These are phyloP conservation scores for Mycalesis mineus DNA, from an alignment of 2,888 invertebrate species.

Conservation along the genomic window DNA sequence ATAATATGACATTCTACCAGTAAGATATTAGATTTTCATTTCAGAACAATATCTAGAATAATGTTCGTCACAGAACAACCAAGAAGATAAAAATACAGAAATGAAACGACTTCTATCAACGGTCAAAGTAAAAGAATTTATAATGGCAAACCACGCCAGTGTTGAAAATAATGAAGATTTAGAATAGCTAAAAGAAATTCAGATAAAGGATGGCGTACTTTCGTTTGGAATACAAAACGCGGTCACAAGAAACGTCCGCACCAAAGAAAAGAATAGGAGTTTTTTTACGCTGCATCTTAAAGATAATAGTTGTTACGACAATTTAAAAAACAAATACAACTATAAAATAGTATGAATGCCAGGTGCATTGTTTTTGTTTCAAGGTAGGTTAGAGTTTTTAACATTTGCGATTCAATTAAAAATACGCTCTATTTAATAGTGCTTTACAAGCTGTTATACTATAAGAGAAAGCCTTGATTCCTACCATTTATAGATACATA, in stretches of 20 bases:
- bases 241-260: conserved; percentile 22
- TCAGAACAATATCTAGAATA: neutral
- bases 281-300: conserved; percentile 17
- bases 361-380: conserved; percentile 1
- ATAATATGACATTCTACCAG: too few species aligned
- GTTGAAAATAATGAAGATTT: conserved; percentile 27
- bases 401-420: neutral
- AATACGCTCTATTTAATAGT: neutral
- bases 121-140: conserved; percentile 16
- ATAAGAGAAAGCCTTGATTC: too few species aligned
- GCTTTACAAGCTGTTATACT: neutral
- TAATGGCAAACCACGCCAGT: conserved; percentile 16
- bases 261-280: conserved; percentile 20
- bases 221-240: conserved; percentile 27
- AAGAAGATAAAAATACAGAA: neutral
- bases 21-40: too few species aligned
- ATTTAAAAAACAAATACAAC: conserved; percentile 21
- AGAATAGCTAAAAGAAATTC: conserved; percentile 23
- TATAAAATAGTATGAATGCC: conserved; percentile 1
- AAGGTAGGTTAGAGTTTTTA: neutral
- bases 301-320: conserved; percentile 21
- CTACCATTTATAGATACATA: neutral
- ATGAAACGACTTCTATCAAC: conserved; percentile 7
- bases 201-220: conserved; percentile 24
- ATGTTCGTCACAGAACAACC: neutral